A percentile compares a stretch with the other conserved stretches of the same genome.
Conservation (phyloP, 2,888 invertebrate genomes). For the Ceramica pisi region DNA sequence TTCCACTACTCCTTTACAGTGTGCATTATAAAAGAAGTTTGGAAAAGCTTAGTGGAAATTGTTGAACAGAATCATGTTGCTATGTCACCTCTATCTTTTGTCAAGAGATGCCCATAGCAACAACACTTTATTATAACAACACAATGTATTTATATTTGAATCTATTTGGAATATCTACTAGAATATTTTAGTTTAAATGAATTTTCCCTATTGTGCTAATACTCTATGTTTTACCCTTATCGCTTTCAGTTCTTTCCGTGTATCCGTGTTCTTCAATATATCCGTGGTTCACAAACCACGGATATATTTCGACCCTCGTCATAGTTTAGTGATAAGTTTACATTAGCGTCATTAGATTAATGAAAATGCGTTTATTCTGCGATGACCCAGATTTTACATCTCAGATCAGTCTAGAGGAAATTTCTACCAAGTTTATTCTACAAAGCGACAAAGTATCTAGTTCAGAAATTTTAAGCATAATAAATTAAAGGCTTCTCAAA, state of each 20-base stretch:
- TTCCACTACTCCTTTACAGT: too few species aligned
- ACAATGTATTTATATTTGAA: neutral
- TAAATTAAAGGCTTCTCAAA: conserved; percentile 1
- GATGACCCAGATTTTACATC: conserved; percentile 24
- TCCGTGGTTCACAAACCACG: too few species aligned
- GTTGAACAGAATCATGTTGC: neutral
- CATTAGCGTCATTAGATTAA: conserved; percentile 31
- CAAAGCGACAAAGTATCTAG: neutral
- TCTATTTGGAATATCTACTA: neutral
- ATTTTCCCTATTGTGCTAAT: conserved; percentile 2
- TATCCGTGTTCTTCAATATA: too few species aligned
- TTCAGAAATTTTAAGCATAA: conserved; percentile 9
- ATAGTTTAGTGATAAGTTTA: conserved; percentile 37
- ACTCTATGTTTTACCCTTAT: conserved; percentile 4
- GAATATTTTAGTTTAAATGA: conserved; percentile 10
- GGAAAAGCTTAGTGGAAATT: too few species aligned
- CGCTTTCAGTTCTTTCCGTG: conserved; percentile 27
- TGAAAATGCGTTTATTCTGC: conserved; percentile 24
- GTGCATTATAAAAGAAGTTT: too few species aligned
- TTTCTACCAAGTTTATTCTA: neutral
- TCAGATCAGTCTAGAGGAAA: neutral
- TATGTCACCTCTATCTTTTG: neutral
- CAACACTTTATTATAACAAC: neutral
- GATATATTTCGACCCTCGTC: conserved; percentile 43
- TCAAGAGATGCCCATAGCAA: neutral